Evolutionary conservation across 92 coral and sea anemone genomes (phyloP).

Genomic region (Nematostella vectensis): DNA sequence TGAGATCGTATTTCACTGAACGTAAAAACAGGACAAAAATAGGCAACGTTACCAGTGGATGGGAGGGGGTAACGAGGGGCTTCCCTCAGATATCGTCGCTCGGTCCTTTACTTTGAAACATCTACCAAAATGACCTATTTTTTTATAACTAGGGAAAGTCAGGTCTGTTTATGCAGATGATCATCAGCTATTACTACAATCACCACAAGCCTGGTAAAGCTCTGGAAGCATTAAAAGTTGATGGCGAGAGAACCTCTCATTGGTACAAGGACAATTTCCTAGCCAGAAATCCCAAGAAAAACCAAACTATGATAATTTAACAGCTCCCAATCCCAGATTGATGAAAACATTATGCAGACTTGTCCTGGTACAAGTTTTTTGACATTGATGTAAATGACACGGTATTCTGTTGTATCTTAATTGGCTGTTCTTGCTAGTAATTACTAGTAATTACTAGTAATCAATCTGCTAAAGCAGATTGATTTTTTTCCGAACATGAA

Average conservation of each 20-base stretch:
- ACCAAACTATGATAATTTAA: slow-evolving; percentile 36
- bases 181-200: slow-evolving; percentile 40
- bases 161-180: slow-evolving; percentile 52
- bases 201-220: slow-evolving; percentile 14
- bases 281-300: slow-evolving; percentile 37
- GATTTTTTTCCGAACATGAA: too few species aligned
- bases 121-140: slow-evolving; percentile 50
- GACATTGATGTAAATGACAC: too few species aligned
- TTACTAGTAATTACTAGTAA: too few species aligned
- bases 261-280: slow-evolving; percentile 40
- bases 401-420: too few species aligned
- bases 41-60: slow-evolving; percentile 18
- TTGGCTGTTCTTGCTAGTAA: too few species aligned
- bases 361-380: too few species aligned
- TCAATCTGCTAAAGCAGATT: too few species aligned
- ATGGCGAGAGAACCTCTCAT: slow-evolving; percentile 26
- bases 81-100: slow-evolving; percentile 50
- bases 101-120: slow-evolving; percentile 44
- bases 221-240: slow-evolving; percentile 2
- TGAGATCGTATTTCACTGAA: slow-evolving; percentile 33
- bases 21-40: slow-evolving; percentile 24
- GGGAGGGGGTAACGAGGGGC: slow-evolving; percentile 27
- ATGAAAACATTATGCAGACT: too few species aligned
- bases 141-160: slow-evolving; percentile 30
- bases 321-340: too few species aligned